Evolutionary conservation across 2,888 invertebrate species (phyloP).

Genomic region (Danaus chrysippus): DNA sequence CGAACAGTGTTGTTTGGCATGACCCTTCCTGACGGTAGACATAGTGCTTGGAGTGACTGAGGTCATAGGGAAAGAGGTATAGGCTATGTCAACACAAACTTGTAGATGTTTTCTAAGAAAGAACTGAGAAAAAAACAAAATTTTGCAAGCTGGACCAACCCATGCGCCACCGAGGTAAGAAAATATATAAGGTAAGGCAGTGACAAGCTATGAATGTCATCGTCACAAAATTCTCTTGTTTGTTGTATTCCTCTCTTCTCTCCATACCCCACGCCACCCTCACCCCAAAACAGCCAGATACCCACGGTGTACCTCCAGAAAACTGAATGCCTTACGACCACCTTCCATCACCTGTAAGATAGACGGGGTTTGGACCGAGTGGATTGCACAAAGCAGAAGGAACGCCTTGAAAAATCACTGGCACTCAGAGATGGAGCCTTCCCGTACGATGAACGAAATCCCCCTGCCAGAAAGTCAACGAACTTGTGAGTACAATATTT

Average conservation of each 20-base stretch:
- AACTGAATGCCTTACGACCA: slow-evolving; percentile 57
- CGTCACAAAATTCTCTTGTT: not conserved
- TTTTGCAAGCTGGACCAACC: slow-evolving; percentile 86
- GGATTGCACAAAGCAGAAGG: slow-evolving; percentile 88
- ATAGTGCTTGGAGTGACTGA: slow-evolving; percentile 90
- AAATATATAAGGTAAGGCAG: not conserved
- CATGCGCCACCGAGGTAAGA: slow-evolving; percentile 76
- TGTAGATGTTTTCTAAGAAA: slow-evolving; percentile 89
- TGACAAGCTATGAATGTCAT: not conserved
- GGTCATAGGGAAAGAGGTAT: slow-evolving; percentile 83
- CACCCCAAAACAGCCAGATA: slow-evolving; percentile 18
- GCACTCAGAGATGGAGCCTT: slow-evolving; percentile 48
- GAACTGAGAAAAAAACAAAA: slow-evolving; percentile 80
- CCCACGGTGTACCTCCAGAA: slow-evolving; percentile 35
- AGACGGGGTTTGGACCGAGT: slow-evolving; percentile 89
- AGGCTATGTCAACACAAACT: no score
- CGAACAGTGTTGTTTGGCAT: no score
- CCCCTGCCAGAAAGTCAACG: slow-evolving; percentile 74
- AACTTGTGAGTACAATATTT: slow-evolving; percentile 67
- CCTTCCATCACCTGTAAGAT: slow-evolving; percentile 76
- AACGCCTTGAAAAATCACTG: slow-evolving; percentile 48
- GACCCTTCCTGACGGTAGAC: slow-evolving; percentile 80
- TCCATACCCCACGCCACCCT: no score
- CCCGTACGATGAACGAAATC: slow-evolving; percentile 71
- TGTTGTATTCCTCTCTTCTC: no score